phyloP scores from a whole-genome alignment of 2,888 invertebrate species.

The Metopia argyrocephala region DNA sequence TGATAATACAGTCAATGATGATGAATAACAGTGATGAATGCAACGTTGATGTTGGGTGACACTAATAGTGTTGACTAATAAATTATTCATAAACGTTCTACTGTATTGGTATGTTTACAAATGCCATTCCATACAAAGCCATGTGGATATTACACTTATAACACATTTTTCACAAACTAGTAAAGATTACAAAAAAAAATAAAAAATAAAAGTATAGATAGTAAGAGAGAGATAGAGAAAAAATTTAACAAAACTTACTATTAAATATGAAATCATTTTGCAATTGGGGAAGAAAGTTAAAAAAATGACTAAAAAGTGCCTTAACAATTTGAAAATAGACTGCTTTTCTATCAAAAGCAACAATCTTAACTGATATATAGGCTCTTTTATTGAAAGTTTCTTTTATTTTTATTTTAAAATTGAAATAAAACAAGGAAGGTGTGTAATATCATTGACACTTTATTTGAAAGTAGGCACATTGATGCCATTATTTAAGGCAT shows the following conservation, averaged over 20 bases:
- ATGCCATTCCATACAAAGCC: slow-evolving; percentile 56
- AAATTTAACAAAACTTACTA: background rate
- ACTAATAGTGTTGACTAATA: slow-evolving; percentile 67
- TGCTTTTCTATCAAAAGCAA: too few relatives aligned
- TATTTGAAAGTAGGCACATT: too few relatives aligned
- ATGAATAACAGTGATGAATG: slow-evolving; percentile 48
- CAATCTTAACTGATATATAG: too few relatives aligned
- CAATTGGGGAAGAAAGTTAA: background rate
- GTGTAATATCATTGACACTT: too few relatives aligned
- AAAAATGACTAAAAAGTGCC: background rate
- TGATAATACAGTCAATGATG: background rate
- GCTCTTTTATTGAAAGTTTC: too few relatives aligned
- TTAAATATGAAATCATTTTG: slow-evolving; percentile 30
- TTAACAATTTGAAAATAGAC: background rate
- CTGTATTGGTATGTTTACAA: slow-evolving; percentile 53
- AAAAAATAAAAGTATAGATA: background rate
- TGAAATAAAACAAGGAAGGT: too few relatives aligned
- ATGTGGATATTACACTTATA: background rate
- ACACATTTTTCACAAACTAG: background rate
- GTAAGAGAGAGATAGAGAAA: background rate
- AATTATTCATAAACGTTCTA: slow-evolving; percentile 65
- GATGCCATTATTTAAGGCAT: too few relatives aligned
- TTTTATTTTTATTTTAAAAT: too few relatives aligned
- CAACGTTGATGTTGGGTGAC: slow-evolving; percentile 63
- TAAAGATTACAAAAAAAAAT: background rate